Conservation (phyloP, 35 echinoderm and acorn worm genomes). For the Heliocidaris erythrogramma region DNA sequence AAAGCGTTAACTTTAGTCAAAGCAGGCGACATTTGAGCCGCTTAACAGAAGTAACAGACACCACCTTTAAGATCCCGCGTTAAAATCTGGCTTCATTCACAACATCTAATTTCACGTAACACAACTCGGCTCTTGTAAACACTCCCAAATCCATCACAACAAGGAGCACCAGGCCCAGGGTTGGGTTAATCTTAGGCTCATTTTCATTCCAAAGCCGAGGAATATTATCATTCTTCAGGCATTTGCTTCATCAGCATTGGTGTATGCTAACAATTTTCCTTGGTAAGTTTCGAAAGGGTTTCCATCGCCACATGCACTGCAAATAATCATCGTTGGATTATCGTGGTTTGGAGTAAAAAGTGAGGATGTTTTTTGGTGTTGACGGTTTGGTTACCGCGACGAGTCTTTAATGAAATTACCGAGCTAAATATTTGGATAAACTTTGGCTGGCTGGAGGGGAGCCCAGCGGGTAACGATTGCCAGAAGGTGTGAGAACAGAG, state of each 20-base stretch:
- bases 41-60: not conserved
- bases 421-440: slow-evolving; percentile 18
- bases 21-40: not conserved
- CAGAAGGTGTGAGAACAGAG: not conserved
- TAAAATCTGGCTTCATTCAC: slow-evolving; percentile 29
- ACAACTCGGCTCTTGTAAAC: not conserved
- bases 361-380: not conserved
- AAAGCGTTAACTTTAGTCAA: not conserved
- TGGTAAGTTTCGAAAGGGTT: not conserved
- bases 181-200: slow-evolving; percentile 1
- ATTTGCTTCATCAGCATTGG: not conserved
- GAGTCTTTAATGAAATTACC: slow-evolving; percentile 18
- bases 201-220: not conserved
- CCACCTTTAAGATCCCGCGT: not conserved
- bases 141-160: not conserved
- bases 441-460: not conserved
- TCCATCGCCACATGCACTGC: not conserved
- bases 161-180: not conserved
- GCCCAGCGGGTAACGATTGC: not conserved
- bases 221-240: not conserved
- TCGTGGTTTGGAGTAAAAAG: not conserved
- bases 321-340: not conserved
- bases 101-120: slow-evolving; percentile 21
- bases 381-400: not conserved
- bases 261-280: not conserved